Evolutionary conservation across 2,113 vertebrate species (phyloP), one percentile per base, ranked within the genome.

Genomic region (Turnix velox): DNA sequence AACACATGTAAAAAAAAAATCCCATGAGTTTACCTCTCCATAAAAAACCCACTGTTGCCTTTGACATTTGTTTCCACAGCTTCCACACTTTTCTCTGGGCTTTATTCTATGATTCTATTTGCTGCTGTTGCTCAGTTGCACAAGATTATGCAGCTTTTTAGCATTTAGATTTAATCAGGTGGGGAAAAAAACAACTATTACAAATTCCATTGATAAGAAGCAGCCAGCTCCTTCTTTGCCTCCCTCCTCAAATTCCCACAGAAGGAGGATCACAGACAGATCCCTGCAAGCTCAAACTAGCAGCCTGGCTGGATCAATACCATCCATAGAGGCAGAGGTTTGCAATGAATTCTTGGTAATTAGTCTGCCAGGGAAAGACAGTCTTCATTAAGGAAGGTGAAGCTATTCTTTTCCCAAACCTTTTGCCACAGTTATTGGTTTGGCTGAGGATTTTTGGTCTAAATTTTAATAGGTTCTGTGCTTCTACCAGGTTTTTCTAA

Each of bases 221-320:
- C 84, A 92, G 77, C 28, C 45, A 82, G 51, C 39, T 95, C 77
- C 48, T 90, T 84, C 52, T 54, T 72, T 49, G 46, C 57, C 61
- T 83, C 75, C 66, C 69, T 81, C 45, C 65, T 76, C 76, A 71
- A 76, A 92, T 84, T 94, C 65, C 65, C 75, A 78, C 31, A 67
- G 81, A 92, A 88, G 49, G 35, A 92, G 80, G 55, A 87, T 90
- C 94, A 95, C 71, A 86, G 94, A 51, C 72, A 85, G 74, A 96
- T 87, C 43, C 46, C 62, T 90, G 91, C 51, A 43, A 93, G 62
- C 69, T 88, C 87, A 89, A 94, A 91, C 73, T 28, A 88, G 73
- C 78, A 96, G 88, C 67, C 85, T 96, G 89, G 76, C 86, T 93
- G 85, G 94, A 97, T 96, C 96, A 93, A 95, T 97, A 97, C 73